These are phyloP conservation scores for Sebastes trivittatus DNA, from an alignment of 2,797 vertebrate species.

Conservation along the genomic window DNA sequence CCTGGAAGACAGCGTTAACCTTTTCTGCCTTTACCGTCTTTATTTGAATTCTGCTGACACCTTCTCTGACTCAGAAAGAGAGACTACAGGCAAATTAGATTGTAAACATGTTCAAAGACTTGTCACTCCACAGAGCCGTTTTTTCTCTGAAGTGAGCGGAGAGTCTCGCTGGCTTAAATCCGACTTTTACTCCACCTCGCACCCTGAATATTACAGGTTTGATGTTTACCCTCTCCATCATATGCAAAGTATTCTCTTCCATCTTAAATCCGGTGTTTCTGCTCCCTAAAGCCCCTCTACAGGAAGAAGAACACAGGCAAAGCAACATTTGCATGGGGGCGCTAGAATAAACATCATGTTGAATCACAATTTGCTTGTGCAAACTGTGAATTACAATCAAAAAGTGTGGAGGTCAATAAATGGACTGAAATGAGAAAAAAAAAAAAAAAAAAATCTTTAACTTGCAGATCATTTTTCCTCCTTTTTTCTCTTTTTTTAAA, in stretches of 20 bases:
- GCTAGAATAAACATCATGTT: not conserved
- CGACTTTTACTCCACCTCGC: not conserved
- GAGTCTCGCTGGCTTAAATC: conserved; percentile 35
- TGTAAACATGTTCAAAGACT: conserved; percentile 58
- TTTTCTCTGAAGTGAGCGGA: conserved; percentile 22
- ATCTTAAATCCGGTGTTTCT: not conserved
- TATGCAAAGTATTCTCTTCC: not conserved
- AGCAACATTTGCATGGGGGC: not conserved
- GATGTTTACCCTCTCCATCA: conserved; percentile 21
- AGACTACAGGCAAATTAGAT: conserved; percentile 43
- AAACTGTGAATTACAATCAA: not conserved
- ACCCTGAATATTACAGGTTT: conserved; percentile 26
- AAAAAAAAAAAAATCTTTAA: not conserved
- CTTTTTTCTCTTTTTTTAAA: not conserved
- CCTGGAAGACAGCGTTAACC: conserved; percentile 3
- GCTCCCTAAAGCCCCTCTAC: conserved; percentile 4
- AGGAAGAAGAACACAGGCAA: not conserved
- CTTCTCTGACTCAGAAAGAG: conserved; percentile 11
- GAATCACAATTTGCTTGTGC: not conserved
- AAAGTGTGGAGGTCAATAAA: not conserved
- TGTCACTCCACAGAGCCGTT: conserved; percentile 30
- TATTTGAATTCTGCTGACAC: conserved; percentile 42
- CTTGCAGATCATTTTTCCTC: not conserved
- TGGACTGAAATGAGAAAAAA: not conserved
- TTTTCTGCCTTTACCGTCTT: conserved; percentile 25